phyloP scores from a whole-genome alignment of 2,888 invertebrate genomes.

The Andrena fulva region DNA sequence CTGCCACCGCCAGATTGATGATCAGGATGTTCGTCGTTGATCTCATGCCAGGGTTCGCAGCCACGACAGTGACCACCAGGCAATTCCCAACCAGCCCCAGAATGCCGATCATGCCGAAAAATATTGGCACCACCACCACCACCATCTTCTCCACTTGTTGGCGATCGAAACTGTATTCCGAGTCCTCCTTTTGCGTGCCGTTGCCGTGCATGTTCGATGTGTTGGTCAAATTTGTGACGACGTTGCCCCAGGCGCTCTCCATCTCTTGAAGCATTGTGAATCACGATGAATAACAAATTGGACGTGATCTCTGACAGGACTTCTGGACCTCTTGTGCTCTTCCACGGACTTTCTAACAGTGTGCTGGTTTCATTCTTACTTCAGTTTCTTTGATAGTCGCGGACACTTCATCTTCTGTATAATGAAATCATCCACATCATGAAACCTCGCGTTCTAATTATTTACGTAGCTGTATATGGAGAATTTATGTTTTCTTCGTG shows the following conservation, averaged over 20 bases:
- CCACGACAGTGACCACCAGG: conserved; percentile 94
- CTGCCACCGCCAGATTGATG: conserved; percentile 95
- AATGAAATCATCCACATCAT: not conserved
- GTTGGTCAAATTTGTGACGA: conserved; percentile 34
- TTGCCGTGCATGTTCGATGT: conserved; percentile 12
- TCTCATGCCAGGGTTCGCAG: conserved; percentile 95
- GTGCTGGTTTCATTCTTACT: not conserved
- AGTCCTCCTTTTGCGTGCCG: not conserved
- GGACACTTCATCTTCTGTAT: not conserved
- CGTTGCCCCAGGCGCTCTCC: conserved; percentile 39
- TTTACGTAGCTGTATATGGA: not conserved
- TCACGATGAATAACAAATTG: not conserved
- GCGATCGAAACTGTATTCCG: conserved; percentile 74
- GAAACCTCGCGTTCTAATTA: not conserved
- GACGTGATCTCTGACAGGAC: not conserved
- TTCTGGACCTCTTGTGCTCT: not conserved
- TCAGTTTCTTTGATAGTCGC: not conserved
- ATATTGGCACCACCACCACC: conserved; percentile 90
- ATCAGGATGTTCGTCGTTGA: conserved; percentile 97
- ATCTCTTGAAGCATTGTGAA: conserved; percentile 46
- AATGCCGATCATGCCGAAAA: conserved; percentile 94
- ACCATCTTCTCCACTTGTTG: conserved; percentile 87
- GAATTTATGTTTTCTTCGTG: not conserved
- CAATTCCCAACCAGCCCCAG: conserved; percentile 96
- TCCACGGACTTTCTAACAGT: not conserved